Base-by-base conservation (phyloP, 1,140 invertebrate species). In the Calycopis cecrops region DNA sequence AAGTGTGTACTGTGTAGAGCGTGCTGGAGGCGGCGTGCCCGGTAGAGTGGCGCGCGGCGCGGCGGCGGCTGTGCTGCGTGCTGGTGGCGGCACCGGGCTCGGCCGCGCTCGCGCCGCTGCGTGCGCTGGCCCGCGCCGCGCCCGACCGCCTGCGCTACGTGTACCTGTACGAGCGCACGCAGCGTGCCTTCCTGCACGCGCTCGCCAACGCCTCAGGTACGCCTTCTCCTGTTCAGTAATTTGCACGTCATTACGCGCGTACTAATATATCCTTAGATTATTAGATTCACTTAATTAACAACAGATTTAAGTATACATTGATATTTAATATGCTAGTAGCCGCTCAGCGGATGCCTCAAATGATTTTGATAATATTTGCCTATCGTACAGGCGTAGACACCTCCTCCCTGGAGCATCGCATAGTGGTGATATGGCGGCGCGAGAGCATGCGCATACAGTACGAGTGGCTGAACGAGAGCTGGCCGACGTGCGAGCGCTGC, bases 351-450 rank as follows among this genome's bases (percentile, higher is more conserved):
- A n/a, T n/a, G n/a, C n/a, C n/a, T n/a, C n/a, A n/a, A 28, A 28
- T 28, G 2, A 2, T 28, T 2, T 28, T 28, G 21, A 3, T 28
- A 6, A 28, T 28, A 28, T 28, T 3, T 28, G 6, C 6, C 6
- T 38, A 16, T 53, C 35, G n/a, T 48, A 16, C 55, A 85, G 82
- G 82, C 33, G 87, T 87, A 59, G 88, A 89, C 37, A 75, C 80
- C 3, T 84, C 84, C 3, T 70, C 94, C 59, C 90, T 93, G 37
- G 77, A 92, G 28, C 80, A 94, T 44, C 91, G 93, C 38, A 91
- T 96, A 44, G 96, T 97, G 0, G 93, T 98, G 33, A 92, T 99
- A 59, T 98, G 97, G 96, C 90, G 97, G 14, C 90, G 93, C 42
- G 96, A 97, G 77, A 90, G 91, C 12, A 92, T 92, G 16, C 92